phyloP scores from a whole-genome alignment of 2,797 vertebrate species.

The Zalophus californianus region DNA sequence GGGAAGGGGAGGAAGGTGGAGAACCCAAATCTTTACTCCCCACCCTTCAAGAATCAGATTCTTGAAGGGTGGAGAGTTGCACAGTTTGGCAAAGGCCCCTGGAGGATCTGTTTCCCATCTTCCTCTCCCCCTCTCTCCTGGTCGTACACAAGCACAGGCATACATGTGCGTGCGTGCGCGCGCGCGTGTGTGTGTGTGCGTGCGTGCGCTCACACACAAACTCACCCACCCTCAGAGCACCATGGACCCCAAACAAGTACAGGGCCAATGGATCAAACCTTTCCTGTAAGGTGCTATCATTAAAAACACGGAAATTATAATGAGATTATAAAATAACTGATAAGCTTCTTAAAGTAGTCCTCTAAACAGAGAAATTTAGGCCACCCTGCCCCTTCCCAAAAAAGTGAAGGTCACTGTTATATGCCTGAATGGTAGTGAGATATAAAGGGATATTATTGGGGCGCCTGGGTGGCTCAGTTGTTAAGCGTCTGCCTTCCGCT shows the following conservation, averaged over 20 bases:
- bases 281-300: background rate
- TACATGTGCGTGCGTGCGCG: background rate
- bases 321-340: background rate
- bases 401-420: background rate
- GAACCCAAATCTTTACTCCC: background rate
- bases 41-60: background rate
- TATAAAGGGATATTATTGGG: background rate
- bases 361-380: background rate
- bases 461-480: too few species aligned
- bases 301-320: background rate
- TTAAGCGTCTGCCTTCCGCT: too few species aligned
- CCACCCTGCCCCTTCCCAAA: background rate
- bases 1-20: background rate
- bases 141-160: background rate
- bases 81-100: slow-evolving; percentile 20
- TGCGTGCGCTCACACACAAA: background rate
- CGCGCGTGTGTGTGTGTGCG: too few species aligned
- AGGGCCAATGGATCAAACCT: background rate
- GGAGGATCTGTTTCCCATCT: slow-evolving; percentile 31
- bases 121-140: background rate
- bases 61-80: background rate
- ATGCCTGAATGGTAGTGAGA: background rate
- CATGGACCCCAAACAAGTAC: background rate
- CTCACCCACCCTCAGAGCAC: background rate
- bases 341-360: background rate